A percentile compares a stretch with the other conserved stretches of the same genome.
phyloP scores from a whole-genome alignment of 2,888 invertebrate genomes.

The Teinopalpus imperialis region DNA sequence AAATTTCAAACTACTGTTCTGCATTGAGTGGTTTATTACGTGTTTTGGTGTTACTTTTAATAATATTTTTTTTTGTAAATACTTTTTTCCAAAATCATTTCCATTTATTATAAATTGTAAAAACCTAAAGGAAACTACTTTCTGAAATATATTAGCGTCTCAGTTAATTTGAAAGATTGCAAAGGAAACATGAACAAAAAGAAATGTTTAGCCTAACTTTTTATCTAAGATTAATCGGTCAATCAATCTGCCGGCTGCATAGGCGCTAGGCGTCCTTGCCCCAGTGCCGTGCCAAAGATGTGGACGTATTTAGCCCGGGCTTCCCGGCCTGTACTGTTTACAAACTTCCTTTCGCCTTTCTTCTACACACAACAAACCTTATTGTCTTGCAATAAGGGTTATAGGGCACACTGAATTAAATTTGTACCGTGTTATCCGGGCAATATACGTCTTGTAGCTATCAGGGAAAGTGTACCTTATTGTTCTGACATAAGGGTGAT shows the following conservation, averaged over 20 bases:
- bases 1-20: too few relatives aligned
- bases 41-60: neutral
- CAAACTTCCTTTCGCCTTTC: conserved; percentile 60
- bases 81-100: conserved; percentile 3
- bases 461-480: conserved; percentile 47
- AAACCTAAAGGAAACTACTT: too few relatives aligned
- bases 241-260: conserved; percentile 73
- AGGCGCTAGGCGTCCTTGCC: conserved; percentile 75
- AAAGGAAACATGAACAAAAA: too few relatives aligned
- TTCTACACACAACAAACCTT: conserved; percentile 57
- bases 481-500: conserved; percentile 37
- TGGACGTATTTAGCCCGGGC: conserved; percentile 68
- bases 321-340: conserved; percentile 54
- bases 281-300: conserved; percentile 72
- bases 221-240: conserved; percentile 69
- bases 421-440: conserved; percentile 42
- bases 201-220: conserved; percentile 32
- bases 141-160: too few relatives aligned
- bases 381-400: conserved; percentile 31
- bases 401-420: conserved; percentile 36
- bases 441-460: conserved; percentile 44
- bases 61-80: conserved; percentile 1
- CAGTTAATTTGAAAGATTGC: too few relatives aligned
- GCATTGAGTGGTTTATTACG: neutral
- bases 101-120: neutral